phyloP scores from a whole-genome alignment of 2,888 invertebrate genomes.

The Acanthosoma haemorrhoidale region DNA sequence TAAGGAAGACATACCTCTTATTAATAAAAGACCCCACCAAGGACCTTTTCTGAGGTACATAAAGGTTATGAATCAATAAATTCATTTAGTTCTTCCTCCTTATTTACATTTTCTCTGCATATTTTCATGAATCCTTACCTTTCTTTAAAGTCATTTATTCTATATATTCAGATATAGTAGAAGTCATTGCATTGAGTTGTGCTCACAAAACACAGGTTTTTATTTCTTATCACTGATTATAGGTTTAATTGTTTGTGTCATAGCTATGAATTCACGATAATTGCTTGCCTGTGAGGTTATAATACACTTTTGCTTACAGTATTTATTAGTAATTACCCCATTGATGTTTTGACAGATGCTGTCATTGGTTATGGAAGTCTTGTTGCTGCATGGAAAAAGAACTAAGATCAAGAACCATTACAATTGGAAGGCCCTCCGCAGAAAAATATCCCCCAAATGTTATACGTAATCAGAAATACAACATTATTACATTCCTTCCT shows the following conservation, averaged over 20 bases:
- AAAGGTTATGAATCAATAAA: constrained; percentile 46
- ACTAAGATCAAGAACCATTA: constrained; percentile 68
- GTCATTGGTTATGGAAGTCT: constrained; percentile 65
- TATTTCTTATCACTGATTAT: neutral
- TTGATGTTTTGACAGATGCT: constrained; percentile 57
- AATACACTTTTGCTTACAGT: too few relatives aligned
- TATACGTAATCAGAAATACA: constrained; percentile 98
- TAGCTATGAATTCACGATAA: neutral
- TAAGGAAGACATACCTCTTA: constrained; percentile 65
- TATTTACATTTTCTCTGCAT: neutral
- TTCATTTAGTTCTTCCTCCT: neutral
- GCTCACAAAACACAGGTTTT: too few relatives aligned
- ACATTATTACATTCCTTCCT: constrained; percentile 81
- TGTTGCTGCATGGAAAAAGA: constrained; percentile 66
- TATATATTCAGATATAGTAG: too few relatives aligned
- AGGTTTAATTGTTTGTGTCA: neutral
- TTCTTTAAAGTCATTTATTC: too few relatives aligned
- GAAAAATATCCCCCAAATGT: constrained; percentile 91
- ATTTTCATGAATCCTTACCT: neutral
- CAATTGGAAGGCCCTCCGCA: constrained; percentile 66
- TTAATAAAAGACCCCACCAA: constrained; percentile 54
- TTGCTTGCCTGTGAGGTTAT: too few relatives aligned
- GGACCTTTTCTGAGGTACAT: constrained; percentile 49
- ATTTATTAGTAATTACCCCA: neutral
- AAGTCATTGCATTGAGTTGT: too few relatives aligned